Conservation (phyloP, 92 coral and sea anemone species). For the Nematostella vectensis region DNA sequence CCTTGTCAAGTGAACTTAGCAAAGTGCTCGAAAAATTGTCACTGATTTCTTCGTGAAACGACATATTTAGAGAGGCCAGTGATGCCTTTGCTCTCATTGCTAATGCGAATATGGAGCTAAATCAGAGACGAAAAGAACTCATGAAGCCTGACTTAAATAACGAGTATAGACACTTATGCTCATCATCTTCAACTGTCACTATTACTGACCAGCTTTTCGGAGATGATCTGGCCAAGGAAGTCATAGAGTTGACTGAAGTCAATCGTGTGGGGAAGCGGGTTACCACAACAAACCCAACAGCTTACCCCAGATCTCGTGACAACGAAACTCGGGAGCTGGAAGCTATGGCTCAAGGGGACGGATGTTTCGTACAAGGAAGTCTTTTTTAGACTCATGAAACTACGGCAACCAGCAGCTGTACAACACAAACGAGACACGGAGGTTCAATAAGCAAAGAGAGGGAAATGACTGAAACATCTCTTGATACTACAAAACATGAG, state of each 20-base stretch:
- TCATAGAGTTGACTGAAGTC: slow-evolving; percentile 38
- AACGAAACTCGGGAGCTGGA: neutral
- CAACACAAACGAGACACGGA: slow-evolving; percentile 5
- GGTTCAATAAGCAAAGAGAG: slow-evolving; percentile 12
- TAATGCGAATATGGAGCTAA: slow-evolving; percentile 43
- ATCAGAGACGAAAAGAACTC: slow-evolving; percentile 29
- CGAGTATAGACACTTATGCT: slow-evolving; percentile 22
- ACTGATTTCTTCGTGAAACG: slow-evolving; percentile 21
- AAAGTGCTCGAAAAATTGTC: slow-evolving; percentile 15
- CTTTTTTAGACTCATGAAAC: slow-evolving; percentile 44
- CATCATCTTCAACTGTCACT: slow-evolving; percentile 13
- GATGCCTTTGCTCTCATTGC: slow-evolving; percentile 47
- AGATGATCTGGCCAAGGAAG: no score
- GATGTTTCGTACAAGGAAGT: slow-evolving; percentile 6
- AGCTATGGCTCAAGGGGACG: neutral
- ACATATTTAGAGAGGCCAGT: slow-evolving; percentile 23
- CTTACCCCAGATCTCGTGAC: neutral
- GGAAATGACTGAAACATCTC: slow-evolving; percentile 25
- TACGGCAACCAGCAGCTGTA: slow-evolving; percentile 4
- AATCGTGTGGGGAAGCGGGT: slow-evolving; percentile 38
- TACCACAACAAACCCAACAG: slow-evolving; percentile 15
- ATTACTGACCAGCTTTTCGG: slow-evolving; percentile 28
- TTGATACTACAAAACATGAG: slow-evolving; percentile 11
- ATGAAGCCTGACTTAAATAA: slow-evolving; percentile 45
- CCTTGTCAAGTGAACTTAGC: slow-evolving; percentile 14